Evolutionary conservation across 2,113 vertebrate species (phyloP), one percentile per base, ranked within the genome.

Genomic region (Cyanoderma ruficeps): DNA sequence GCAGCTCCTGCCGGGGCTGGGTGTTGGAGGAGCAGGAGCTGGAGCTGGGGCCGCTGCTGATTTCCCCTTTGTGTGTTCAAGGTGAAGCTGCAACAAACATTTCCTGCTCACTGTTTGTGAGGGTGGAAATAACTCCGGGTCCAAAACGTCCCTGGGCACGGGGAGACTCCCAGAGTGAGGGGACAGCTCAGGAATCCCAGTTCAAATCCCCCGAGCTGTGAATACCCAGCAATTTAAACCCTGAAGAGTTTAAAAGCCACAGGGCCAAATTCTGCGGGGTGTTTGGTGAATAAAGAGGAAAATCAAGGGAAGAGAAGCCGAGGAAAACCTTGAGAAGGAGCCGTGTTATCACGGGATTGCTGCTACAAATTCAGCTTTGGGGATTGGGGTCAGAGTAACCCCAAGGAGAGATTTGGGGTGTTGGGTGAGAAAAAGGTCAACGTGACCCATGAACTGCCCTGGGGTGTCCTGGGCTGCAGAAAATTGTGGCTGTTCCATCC

Each of bases 11-110:
- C 8, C 0, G 16, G 33, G 80, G 80, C 59, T 74, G 89, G 75
- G 16, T 12, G 56, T 2, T 44, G 80, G 76, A 90, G 91, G 55
- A 74, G 94, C 68, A 75, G 91, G 89, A 91, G 89, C 64, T 90
- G 61, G 63, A 2, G 9, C 74, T 71, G 76, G 64, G 59, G 1
- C 59, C 25, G 61, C 53, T 85, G 75, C 28, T 49, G 53, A 22
- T 78, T 95, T 94, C 89, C 81, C 80, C 89, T 97, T 94, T 93
- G 81, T 94, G 22, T 47, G 46, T 47, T 47, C 46, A 47, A 47
- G 46, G 46, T 47, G 46, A 47, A 47, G 46, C 91, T 53, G 70
- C 87, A 88, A 86, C 95, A 94, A 86, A 61, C 83, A 90, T 76
- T 94, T 96, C 95, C 93, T 91, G 96, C 91, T 87, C 35, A 0